A percentile compares a stretch with the other conserved stretches of the same genome.
Conservation (phyloP, 1,140 invertebrate species). For the Lordiphosa stackelbergi region DNA sequence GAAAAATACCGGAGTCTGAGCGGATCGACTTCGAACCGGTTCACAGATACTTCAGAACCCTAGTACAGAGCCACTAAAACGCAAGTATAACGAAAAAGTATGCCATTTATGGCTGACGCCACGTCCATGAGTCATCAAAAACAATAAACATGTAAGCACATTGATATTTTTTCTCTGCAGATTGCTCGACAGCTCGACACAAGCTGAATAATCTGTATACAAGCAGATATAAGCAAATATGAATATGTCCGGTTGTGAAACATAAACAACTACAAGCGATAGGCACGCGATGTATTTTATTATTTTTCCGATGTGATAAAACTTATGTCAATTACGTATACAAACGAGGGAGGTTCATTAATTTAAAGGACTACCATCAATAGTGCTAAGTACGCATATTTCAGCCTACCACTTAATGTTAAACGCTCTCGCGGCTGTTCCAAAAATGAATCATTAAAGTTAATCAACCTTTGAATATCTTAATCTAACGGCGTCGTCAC, state of each 20-base stretch:
- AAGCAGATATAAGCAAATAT: constrained; percentile 1
- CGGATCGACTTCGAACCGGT: too few species aligned
- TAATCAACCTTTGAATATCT: constrained; percentile 15
- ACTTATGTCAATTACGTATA: not conserved
- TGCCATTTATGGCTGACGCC: constrained; percentile 11
- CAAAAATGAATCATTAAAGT: constrained; percentile 29
- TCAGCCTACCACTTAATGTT: not conserved
- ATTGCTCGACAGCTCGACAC: constrained; percentile 29
- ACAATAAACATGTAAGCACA: constrained; percentile 47
- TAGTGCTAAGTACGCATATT: not conserved
- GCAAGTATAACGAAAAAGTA: too few species aligned
- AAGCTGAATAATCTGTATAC: constrained; percentile 39
- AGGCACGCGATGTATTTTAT: constrained; percentile 8
- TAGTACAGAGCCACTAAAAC: too few species aligned
- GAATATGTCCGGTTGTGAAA: not conserved
- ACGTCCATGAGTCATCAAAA: constrained; percentile 15
- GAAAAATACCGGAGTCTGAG: too few species aligned
- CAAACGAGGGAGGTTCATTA: too few species aligned
- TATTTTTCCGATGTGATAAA: constrained; percentile 27
- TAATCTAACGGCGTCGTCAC: constrained; percentile 27
- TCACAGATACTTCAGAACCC: too few species aligned
- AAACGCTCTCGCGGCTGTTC: too few species aligned
- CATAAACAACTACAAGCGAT: too few species aligned
- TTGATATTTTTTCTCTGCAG: constrained; percentile 34
- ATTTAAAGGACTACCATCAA: constrained; percentile 1